Base-by-base conservation (phyloP, 2,113 vertebrate species). In the Theropithecus gelada region DNA sequence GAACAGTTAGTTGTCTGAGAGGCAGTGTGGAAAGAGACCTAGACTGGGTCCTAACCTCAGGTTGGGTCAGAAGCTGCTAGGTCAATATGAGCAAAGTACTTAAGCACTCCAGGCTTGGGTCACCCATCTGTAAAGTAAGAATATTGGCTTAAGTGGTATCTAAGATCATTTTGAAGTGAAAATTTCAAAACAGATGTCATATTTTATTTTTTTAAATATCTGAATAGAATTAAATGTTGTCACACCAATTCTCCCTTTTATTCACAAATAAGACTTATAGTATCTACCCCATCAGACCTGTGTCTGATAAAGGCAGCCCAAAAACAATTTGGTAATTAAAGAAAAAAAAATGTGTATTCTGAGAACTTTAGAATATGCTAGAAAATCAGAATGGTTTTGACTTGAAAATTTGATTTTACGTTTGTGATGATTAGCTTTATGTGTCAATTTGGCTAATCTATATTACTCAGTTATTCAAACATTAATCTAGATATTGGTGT, bases 161-260 rank as follows among this genome's bases (percentile, higher is more conserved):
- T 61, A 61, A 86, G n/a, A 52, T 87, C 6, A 80, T 89, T 79
- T 64, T 43, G 89, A 96, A 93, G 35, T 61, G 88, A 94, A 92
- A 4, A 72, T 45, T 72, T 94, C 18, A 57, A 89, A 64, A 40
- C 3, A 79, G 10, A 8, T 75, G 3, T 20, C 55, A 45, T 64
- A 6, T 38, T 88, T 81, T 80, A 32, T 17, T 61, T 90, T 87
- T 66, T 45, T 18, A 32, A 94, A 43, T 88, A 88, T 64, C 48
- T 91, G 27, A 85, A 91, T 11, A 43, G 27, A 59, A 92, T 72
- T 30, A 64, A 85, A 78, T 94, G 82, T 3, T 3, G 88, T 90
- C 50, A 40, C 18, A 70, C 92, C 11, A 57, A 12, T 92, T 80
- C 18, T 70, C 48, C 27, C 38, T 89, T 70, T 94, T 17, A 25